Evolutionary conservation across 2,797 vertebrate species (phyloP), one percentile per base, ranked within the genome.

Genomic region (Pseudomugil tenellus): DNA sequence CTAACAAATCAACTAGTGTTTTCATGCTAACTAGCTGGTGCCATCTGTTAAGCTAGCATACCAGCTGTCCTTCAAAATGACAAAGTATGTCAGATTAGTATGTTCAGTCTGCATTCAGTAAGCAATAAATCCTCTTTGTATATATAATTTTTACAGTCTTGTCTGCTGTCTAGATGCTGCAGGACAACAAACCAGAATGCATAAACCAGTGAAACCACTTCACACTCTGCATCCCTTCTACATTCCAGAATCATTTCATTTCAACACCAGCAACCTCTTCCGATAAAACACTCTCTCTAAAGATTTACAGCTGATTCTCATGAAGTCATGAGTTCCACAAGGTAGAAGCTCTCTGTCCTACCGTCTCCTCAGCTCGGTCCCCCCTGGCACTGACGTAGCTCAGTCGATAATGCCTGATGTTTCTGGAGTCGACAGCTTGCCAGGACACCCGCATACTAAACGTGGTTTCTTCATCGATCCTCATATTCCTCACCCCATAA

Each of bases 391-490:
- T 94, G 74, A 96, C 52, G 72, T 97, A 98, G 75, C 91, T 93
- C 72, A 99, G 94, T 28, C 94, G 91, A 85, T 96, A 98, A 43
- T 96, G 95, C 9, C 89, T 94, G 60, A 95, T 87, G 0, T 84
- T 92, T 29, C 79, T 77, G 79, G 91, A 21, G 84, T 96, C 95
- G 0, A 88, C 87, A 25, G 93, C 84, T 65, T 95, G 95, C 98
- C 98, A 98, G 0, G 92, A 86, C 48, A 97, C 95, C 19, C 91
- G 91, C 76, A 98, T 78, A 62, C 97, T 99, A 77, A 93, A 98
- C 21, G 96, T 94, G 25, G 97, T 97, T 79, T 96, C 95, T 11
- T 96, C 96, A 17, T 95, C 94, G 49, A 99, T 79, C 80, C 89
- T 90, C 83, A 98, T 83, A 85, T 94, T 95, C 77, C 91, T 94